Evolutionary conservation across 2,888 invertebrate species (phyloP).

Genomic region (Tetramorium bicarinatum): DNA sequence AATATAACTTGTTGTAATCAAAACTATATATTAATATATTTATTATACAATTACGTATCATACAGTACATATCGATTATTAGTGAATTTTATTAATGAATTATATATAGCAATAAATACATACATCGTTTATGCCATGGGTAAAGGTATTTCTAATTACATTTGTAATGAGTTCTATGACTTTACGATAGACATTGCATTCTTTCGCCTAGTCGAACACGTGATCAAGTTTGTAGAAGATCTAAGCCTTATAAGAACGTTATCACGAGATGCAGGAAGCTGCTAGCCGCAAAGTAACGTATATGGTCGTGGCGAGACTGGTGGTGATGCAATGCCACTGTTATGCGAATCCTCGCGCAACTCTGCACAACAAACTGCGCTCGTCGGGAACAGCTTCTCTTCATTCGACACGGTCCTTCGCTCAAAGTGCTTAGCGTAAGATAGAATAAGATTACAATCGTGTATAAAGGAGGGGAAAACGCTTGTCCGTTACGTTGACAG

Average conservation of each 20-base stretch:
- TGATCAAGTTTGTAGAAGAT: constrained; percentile 71
- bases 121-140: not conserved
- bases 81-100: not conserved
- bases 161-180: constrained; percentile 63
- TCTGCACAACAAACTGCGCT: constrained; percentile 54
- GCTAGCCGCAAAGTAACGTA: constrained; percentile 77
- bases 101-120: not conserved
- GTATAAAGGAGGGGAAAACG: constrained; percentile 7
- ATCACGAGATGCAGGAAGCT: constrained; percentile 82
- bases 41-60: not conserved
- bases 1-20: not conserved
- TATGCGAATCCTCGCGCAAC: constrained; percentile 72
- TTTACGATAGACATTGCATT: constrained; percentile 53
- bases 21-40: not conserved
- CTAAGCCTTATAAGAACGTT: constrained; percentile 81
- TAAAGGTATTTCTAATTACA: constrained; percentile 64
- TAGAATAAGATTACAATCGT: constrained; percentile 42
- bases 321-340: constrained; percentile 75
- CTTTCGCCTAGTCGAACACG: constrained; percentile 44
- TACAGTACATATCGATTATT: not conserved
- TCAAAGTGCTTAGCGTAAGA: constrained; percentile 9
- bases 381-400: constrained; percentile 59
- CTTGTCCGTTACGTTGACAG: constrained; percentile 39
- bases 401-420: constrained; percentile 16
- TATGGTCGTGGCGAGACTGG: constrained; percentile 75